A percentile compares a stretch with the other conserved stretches of the same genome.
phyloP scores from a whole-genome alignment of 2,888 invertebrate species.

The Schizaphis graminum region DNA sequence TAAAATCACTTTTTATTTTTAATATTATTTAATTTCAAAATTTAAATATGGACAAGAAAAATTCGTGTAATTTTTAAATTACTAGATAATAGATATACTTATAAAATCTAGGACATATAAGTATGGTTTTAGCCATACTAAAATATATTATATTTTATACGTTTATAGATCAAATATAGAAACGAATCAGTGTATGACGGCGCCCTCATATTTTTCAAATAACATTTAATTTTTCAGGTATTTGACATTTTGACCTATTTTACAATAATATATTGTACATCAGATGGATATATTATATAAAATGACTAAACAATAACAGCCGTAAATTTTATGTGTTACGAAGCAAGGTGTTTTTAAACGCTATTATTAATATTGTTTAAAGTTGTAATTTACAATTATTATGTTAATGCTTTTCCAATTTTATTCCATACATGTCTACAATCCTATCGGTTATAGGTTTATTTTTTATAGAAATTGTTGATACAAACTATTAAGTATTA shows the following conservation, averaged over 20 bases:
- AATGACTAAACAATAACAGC: neutral
- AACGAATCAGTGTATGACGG: slow-evolving; percentile 2
- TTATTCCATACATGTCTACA: neutral
- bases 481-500: neutral
- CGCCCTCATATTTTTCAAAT: neutral
- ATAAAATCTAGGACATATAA: neutral
- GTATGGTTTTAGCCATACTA: neutral
- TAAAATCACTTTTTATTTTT: neutral
- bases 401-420: neutral
- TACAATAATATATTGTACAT: neutral
- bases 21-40: neutral
- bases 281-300: neutral
- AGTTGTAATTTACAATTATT: neutral
- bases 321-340: neutral
- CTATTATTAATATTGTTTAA: neutral
- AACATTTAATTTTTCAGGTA: neutral
- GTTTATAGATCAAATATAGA: neutral
- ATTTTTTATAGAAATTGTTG: neutral
- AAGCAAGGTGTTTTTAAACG: neutral
- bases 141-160: neutral
- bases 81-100: neutral
- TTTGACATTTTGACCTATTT: neutral
- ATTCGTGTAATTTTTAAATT: neutral
- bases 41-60: neutral
- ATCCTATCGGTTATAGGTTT: neutral